These are phyloP conservation scores for Vespertilio murinus DNA, from an alignment of 2,797 vertebrate species.

Conservation along the genomic window DNA sequence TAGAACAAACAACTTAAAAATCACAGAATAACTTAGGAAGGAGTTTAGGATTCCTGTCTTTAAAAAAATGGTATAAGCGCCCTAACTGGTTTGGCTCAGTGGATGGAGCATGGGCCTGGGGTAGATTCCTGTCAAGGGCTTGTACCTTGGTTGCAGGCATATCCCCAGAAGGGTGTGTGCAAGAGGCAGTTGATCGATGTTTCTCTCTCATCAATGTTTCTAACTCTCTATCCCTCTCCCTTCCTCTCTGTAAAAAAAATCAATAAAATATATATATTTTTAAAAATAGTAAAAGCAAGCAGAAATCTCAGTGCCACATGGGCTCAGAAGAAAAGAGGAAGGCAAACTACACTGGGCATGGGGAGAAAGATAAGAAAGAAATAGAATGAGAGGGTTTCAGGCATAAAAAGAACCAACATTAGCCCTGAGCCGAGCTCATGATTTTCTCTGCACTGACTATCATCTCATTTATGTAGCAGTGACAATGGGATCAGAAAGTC, in stretches of 20 bases:
- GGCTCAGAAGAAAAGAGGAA: background rate
- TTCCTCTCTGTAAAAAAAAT: no score
- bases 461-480: background rate
- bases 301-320: background rate
- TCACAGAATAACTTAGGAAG: constrained; percentile 37
- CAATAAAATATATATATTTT: no score
- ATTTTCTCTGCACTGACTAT: background rate
- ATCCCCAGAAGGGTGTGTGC: no score
- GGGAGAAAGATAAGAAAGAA: background rate
- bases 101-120: no score
- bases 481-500: background rate
- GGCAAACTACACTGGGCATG: background rate
- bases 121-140: no score
- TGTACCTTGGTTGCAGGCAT: no score
- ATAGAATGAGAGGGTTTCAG: background rate
- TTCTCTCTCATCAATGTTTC: no score
- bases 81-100: no score
- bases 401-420: background rate
- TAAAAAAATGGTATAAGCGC: background rate
- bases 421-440: background rate
- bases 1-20: constrained; percentile 42
- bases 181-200: no score
- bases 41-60: background rate
- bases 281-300: background rate
- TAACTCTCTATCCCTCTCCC: no score